These are phyloP conservation scores for Pterocles orientalis DNA, from an alignment of 2,113 vertebrate genomes.

Conservation along the genomic window DNA sequence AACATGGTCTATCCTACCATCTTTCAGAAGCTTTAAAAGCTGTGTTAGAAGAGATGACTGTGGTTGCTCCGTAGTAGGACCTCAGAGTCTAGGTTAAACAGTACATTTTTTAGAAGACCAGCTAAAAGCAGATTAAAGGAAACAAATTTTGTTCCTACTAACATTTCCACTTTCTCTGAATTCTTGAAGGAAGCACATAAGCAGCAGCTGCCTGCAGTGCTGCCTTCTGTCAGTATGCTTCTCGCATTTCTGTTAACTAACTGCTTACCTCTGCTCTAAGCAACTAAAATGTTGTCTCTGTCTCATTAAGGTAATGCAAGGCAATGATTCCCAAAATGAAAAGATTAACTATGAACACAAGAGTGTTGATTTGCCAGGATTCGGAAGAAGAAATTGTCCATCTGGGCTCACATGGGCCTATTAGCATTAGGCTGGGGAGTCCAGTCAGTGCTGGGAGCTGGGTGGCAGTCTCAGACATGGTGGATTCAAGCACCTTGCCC, in stretches of 20 bases:
- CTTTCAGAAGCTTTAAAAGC: neutral
- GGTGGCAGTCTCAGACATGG: neutral
- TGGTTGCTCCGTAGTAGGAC: neutral
- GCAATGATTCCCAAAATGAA: neutral
- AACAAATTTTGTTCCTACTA: neutral
- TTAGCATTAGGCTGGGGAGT: neutral
- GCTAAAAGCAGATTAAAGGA: neutral
- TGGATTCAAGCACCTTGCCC: neutral
- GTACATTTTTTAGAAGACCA: neutral
- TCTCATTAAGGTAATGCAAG: neutral
- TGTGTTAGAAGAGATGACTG: neutral
- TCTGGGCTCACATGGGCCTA: neutral
- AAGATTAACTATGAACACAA: neutral
- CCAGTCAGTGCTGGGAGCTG: neutral
- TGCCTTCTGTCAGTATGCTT: neutral
- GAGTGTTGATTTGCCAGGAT: neutral
- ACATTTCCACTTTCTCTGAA: neutral
- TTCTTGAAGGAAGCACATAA: neutral
- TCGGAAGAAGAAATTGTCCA: neutral
- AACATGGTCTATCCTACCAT: neutral
- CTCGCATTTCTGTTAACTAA: neutral
- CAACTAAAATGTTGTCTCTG: neutral
- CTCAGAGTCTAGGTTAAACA: neutral
- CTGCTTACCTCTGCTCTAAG: neutral
- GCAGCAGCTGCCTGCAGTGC: neutral